phyloP scores from a whole-genome alignment of 2,888 invertebrate genomes.

The Microctonus hyperodae region DNA sequence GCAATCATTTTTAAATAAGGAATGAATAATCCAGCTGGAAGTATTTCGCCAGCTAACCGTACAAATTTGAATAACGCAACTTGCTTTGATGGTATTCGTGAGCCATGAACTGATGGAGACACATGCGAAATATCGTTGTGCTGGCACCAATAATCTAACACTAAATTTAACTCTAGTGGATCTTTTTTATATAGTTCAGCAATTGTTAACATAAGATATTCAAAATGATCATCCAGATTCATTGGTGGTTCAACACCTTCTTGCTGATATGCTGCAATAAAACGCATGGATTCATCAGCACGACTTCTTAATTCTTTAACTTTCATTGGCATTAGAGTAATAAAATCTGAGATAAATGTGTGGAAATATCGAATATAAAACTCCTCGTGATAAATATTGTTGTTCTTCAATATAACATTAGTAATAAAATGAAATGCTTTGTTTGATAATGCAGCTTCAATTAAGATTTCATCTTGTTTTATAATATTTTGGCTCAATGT shows the following conservation, averaged over 20 bases:
- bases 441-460: slow-evolving; percentile 80
- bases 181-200: slow-evolving; percentile 81
- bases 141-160: slow-evolving; percentile 85
- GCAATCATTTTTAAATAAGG: slow-evolving; percentile 88
- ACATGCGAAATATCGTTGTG: slow-evolving; percentile 61
- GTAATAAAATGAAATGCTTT: slow-evolving; percentile 83
- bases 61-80: slow-evolving; percentile 91
- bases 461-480: slow-evolving; percentile 81
- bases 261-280: slow-evolving; percentile 75
- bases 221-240: slow-evolving; percentile 80
- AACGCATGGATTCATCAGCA: slow-evolving; percentile 88
- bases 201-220: slow-evolving; percentile 81
- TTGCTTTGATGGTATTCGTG: slow-evolving; percentile 68
- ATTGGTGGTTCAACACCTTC: slow-evolving; percentile 82
- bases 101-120: slow-evolving; percentile 53
- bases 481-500: slow-evolving; percentile 67
- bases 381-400: slow-evolving; percentile 76
- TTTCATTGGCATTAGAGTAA: slow-evolving; percentile 91
- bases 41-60: slow-evolving; percentile 83
- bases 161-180: slow-evolving; percentile 72
- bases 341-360: slow-evolving; percentile 87
- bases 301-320: slow-evolving; percentile 81
- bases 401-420: slow-evolving; percentile 75
- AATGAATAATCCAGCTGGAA: slow-evolving; percentile 84
- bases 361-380: slow-evolving; percentile 87